Base-by-base conservation (phyloP, 2,797 vertebrate genomes). In the Pogonophryne albipinna region DNA sequence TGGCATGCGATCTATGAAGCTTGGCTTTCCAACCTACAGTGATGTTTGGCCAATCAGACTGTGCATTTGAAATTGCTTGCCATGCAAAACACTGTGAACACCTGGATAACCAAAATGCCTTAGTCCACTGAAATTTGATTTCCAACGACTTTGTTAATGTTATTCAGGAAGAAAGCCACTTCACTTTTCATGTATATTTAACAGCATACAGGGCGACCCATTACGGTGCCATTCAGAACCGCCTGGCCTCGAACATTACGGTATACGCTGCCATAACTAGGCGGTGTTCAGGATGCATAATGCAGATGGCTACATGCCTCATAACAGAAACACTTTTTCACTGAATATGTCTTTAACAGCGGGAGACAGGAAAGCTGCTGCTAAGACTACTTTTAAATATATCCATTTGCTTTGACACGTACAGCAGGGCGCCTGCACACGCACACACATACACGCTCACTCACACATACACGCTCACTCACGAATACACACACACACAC, bases 111-210 rank as follows among this genome's bases (percentile, higher is more conserved):
- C 16, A 45, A 27, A 68, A 77, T 57, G 51, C 61, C 46, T 61
- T 11, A 19, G 34, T 83, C 52, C 44, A 69, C 49, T 45, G 20
- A 64, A 71, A 65, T 60, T 16, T 61, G 23, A 45, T 79, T 78
- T 80, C 68, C 52, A 63, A 41, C 7, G 10, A 31, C 53, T 58
- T 12, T 23, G 57, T 77, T 90, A 78, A 82, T 83, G 59, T 66
- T 70, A 79, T 83, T 89, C 85, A 85, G 66, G 58, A 80, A 84
- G 86, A 86, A 87, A 87, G 65, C 73, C 85, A 89, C 76, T 87
- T 79, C 67, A 23, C 38, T 53, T 3, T 80, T 89, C 87, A 92
- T 93, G 80, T 84, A 90, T 92, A 91, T 88, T 93, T 92, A 88
- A 91, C 63, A 64, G 49, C 2, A 1, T 73, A 57, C 82, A 59